Percentiles rank a stretch among this genome's conserved stretches.
phyloP scores from a whole-genome alignment of 2,888 invertebrate species.

The Nudaria mundana region DNA sequence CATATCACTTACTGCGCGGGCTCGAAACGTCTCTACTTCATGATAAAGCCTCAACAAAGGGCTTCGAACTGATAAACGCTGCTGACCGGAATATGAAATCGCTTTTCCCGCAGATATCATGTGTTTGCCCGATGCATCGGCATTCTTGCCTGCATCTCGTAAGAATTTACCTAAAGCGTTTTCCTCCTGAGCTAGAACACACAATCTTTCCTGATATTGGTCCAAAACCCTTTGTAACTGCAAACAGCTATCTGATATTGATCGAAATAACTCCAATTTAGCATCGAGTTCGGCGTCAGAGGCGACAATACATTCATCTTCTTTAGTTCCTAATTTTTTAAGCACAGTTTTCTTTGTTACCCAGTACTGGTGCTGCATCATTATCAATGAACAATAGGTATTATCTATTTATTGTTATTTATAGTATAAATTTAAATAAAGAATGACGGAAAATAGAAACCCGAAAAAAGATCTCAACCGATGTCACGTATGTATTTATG shows the following conservation, averaged over 20 bases:
- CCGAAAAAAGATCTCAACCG: too few relatives aligned
- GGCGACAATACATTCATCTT: conserved; percentile 97
- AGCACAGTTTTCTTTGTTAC: conserved; percentile 97
- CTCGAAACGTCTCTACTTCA: conserved; percentile 98
- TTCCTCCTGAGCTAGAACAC: conserved; percentile 96
- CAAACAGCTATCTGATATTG: conserved; percentile 94
- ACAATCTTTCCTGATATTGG: conserved; percentile 95
- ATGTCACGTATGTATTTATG: too few relatives aligned
- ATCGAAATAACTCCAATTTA: conserved; percentile 95
- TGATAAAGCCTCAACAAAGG: conserved; percentile 95
- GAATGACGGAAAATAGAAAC: too few relatives aligned
- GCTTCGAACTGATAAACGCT: conserved; percentile 91
- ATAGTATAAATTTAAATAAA: too few relatives aligned
- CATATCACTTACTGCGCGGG: conserved; percentile 96
- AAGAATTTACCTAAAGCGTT: conserved; percentile 96
- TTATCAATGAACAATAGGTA: too few relatives aligned
- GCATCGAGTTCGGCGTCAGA: conserved; percentile 98
- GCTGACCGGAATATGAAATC: conserved; percentile 94
- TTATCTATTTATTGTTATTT: too few relatives aligned
- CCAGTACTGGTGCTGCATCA: conserved; percentile 98
- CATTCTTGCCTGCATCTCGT: conserved; percentile 94
- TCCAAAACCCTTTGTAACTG: conserved; percentile 94
- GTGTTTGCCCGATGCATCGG: conserved; percentile 88
- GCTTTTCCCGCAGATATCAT: conserved; percentile 88
- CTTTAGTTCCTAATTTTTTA: conserved; percentile 96